Percentiles rank a stretch among this genome's conserved stretches.
phyloP scores from a whole-genome alignment of 1,140 invertebrate species.

The Metaphire vulgaris region DNA sequence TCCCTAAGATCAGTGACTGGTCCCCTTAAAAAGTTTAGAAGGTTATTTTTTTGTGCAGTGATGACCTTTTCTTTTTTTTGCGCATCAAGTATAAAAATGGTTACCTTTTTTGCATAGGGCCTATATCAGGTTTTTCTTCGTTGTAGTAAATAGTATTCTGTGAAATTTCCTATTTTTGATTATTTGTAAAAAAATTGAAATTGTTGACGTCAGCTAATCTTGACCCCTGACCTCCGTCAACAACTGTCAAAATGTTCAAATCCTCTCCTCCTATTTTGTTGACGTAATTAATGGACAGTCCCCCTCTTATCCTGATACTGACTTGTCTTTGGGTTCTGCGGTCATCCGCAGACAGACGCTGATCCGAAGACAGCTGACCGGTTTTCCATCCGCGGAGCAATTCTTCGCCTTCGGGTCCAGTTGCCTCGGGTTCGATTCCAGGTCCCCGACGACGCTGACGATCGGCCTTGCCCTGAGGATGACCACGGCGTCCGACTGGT shows the following conservation, averaged over 20 bases:
- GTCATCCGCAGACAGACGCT: not conserved
- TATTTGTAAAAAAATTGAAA: no score
- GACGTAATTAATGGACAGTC: no score
- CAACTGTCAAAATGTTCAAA: no score
- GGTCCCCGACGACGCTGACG: conserved; percentile 57
- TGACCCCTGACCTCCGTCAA: no score
- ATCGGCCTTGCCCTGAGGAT: conserved; percentile 73
- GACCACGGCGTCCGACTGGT: conserved; percentile 42
- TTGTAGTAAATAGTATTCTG: not conserved
- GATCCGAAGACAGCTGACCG: conserved; percentile 4
- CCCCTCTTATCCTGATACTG: not conserved
- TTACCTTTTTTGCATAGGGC: no score
- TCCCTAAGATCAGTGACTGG: no score
- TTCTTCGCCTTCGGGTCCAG: not conserved
- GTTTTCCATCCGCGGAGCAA: not conserved
- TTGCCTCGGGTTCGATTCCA: not conserved
- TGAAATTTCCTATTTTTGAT: not conserved
- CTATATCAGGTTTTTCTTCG: not conserved
- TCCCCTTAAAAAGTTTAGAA: no score
- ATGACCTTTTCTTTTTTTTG: no score
- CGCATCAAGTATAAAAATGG: no score
- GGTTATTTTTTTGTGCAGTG: no score
- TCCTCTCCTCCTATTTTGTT: no score
- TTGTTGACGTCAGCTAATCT: no score
- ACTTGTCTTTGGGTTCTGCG: not conserved